A percentile compares a stretch with the other conserved stretches of the same genome.
Evolutionary conservation across 2,888 invertebrate species (phyloP).

Genomic region (Cotesia congregata): DNA sequence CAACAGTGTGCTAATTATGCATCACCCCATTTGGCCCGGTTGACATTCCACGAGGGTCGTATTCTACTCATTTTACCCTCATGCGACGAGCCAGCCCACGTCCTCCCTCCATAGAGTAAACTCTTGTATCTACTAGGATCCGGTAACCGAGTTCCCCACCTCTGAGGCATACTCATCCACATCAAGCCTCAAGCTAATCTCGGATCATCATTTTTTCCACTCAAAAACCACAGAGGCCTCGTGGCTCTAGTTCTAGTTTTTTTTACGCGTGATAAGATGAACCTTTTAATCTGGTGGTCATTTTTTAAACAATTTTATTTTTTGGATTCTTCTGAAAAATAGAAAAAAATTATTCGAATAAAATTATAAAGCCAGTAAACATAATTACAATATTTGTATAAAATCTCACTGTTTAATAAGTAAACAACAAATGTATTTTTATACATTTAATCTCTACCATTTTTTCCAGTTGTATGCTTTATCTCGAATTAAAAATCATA

Average conservation of each 20-base stretch:
- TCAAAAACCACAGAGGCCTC: slow-evolving; percentile 7
- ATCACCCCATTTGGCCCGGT: slow-evolving; percentile 48
- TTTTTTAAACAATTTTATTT: not conserved
- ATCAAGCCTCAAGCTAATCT: slow-evolving; percentile 50
- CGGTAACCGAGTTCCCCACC: slow-evolving; percentile 48
- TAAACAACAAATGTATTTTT: slow-evolving; percentile 8
- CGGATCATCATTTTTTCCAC: slow-evolving; percentile 46
- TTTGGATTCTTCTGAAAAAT: not conserved
- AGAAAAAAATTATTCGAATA: too few relatives aligned
- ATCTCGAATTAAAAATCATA: slow-evolving; percentile 12
- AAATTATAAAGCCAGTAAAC: too few relatives aligned
- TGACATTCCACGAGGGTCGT: slow-evolving; percentile 49
- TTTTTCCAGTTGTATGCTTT: slow-evolving; percentile 1
- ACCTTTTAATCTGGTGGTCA: not conserved
- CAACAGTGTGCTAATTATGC: slow-evolving; percentile 49
- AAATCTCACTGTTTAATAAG: not conserved
- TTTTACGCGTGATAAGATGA: slow-evolving; percentile 15
- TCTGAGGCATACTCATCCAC: slow-evolving; percentile 25
- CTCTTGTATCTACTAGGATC: slow-evolving; percentile 37
- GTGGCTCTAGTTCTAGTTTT: not conserved
- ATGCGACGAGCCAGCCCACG: slow-evolving; percentile 19
- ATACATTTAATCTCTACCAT: not conserved
- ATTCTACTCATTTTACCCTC: slow-evolving; percentile 36
- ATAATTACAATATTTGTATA: too few relatives aligned
- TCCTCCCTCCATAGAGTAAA: slow-evolving; percentile 1